Base-by-base conservation (phyloP, 2,888 invertebrate species). In the Stenodera caucasica region DNA sequence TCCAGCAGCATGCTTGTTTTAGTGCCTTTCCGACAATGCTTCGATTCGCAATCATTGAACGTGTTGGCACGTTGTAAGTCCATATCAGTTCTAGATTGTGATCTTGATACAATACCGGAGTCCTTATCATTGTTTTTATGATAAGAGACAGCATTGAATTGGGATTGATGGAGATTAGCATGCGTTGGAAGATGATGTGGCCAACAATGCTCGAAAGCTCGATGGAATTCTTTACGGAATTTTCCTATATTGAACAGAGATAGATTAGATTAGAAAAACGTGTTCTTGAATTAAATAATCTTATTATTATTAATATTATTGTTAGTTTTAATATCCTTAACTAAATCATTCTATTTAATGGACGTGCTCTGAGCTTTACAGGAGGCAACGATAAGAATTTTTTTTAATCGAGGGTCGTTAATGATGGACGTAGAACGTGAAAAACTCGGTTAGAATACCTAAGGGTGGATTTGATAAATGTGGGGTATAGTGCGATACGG, bases 191-290 rank as follows among this genome's bases (percentile, higher is more conserved):
- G 45, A 21, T 66, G 61, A 12, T 64, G 59, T 53, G 75, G 75
- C 57, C 75, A 76, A 67, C 88, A 88, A 72, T 86, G 86, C 77
- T 86, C 87, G 78, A 89, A 86, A 1, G 88, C 87, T 67, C 88
- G 84, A 69, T 85, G 85, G 77, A 90, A 90, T 75, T 90, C 90
- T 65, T 87, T 84, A 8, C 89, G 86, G 77, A 89, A 90, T 82
- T 90, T 90, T 60, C 89, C 90, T 90, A 61, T 60, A 57, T 49
- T 57, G 49, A 64, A 64, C 9, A 32, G 9, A 12, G n/a, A 33
- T 12, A 45, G 1, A 12, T 23, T n/a, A 21, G 12, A 23, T 45
- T 45, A 4, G 11, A n/a, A 6, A 33, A 21, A 21, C 45, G 45
- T 45, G 45, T 9, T 11, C 21, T 11, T 0, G 12, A 21, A 45